phyloP scores from a whole-genome alignment of 2,113 vertebrate species.

The Thunnus thynnus region DNA sequence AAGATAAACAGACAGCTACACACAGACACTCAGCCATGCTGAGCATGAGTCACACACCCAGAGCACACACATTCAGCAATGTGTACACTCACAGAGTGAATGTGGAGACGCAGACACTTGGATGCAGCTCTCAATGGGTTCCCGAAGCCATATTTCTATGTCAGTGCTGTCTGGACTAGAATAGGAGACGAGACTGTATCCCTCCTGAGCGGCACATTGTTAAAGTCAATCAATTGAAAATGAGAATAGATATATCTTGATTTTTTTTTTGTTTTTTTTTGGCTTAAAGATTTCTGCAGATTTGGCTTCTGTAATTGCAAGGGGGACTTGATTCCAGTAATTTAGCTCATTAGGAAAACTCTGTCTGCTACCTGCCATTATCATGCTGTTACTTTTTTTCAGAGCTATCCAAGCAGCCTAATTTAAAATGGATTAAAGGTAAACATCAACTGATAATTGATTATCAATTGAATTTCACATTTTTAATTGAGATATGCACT shows the following conservation, averaged over 20 bases:
- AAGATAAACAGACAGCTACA: conserved; percentile 66
- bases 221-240: conserved; percentile 28
- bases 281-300: not conserved
- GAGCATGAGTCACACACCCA: conserved; percentile 70
- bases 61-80: conserved; percentile 73
- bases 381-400: not conserved
- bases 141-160: conserved; percentile 57
- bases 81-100: conserved; percentile 66
- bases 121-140: conserved; percentile 49
- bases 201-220: conserved; percentile 10
- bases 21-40: conserved; percentile 64
- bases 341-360: conserved; percentile 1
- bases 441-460: not conserved
- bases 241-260: conserved; percentile 14
- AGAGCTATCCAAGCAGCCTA: not conserved
- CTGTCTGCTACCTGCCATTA: not conserved
- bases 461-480: not conserved
- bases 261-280: not conserved
- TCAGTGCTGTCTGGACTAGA: conserved; percentile 65
- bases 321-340: not conserved
- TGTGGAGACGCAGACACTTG: conserved; percentile 66
- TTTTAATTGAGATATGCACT: not conserved
- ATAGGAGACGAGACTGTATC: conserved; percentile 41
- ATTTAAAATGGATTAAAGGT: not conserved
- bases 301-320: conserved; percentile 10